These are phyloP conservation scores for Danio rerio DNA, from an alignment of 2,113 vertebrate species.

Conservation along the genomic window DNA sequence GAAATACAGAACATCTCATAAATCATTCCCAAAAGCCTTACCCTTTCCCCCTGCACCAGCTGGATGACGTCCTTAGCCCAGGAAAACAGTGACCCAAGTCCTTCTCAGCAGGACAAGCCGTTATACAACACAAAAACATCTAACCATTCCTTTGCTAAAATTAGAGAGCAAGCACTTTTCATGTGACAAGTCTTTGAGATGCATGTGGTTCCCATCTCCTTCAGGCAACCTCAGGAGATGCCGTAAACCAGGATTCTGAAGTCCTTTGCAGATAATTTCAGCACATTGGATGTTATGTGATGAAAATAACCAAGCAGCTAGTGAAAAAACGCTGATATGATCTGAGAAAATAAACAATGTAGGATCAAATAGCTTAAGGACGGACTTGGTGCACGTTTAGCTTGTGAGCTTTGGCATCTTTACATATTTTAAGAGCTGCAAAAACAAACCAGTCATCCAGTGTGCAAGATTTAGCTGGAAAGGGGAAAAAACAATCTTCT, in stretches of 20 bases:
- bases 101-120: neutral
- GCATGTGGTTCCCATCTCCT: neutral
- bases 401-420: neutral
- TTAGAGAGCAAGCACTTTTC: neutral
- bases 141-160: neutral
- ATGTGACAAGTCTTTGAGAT: slow-evolving; percentile 13
- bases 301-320: neutral
- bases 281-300: neutral
- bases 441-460: slow-evolving; percentile 23
- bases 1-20: neutral
- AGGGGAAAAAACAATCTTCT: slow-evolving; percentile 37
- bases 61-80: slow-evolving; percentile 5
- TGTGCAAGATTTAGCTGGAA: slow-evolving; percentile 36
- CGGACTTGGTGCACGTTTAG: neutral
- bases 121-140: slow-evolving; percentile 16
- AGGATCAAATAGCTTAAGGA: neutral
- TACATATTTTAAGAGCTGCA: slow-evolving; percentile 5
- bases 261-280: neutral
- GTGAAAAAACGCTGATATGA: neutral
- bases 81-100: slow-evolving; percentile 10
- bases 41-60: neutral
- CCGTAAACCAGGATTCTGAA: neutral
- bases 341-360: neutral
- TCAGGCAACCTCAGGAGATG: neutral
- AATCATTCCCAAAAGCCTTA: slow-evolving; percentile 1